Percentiles rank a stretch among this genome's conserved stretches.
phyloP scores from a whole-genome alignment of 2,888 invertebrate genomes.

The Cordilura impudica region DNA sequence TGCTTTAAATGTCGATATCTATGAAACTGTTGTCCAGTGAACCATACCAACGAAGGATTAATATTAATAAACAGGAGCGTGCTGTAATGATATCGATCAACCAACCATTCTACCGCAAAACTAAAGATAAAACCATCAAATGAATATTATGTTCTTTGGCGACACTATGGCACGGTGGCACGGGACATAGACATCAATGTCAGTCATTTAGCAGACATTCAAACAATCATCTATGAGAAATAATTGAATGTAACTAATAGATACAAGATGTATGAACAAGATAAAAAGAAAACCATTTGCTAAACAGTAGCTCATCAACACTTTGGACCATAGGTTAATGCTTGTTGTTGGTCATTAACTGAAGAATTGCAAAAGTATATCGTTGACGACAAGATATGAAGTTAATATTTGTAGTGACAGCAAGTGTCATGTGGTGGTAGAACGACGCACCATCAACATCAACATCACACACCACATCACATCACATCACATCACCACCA shows the following conservation, averaged over 20 bases:
- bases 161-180: neutral
- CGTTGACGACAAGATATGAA: neutral
- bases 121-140: slow-evolving; percentile 59
- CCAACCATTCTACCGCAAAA: slow-evolving; percentile 56
- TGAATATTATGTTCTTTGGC: slow-evolving; percentile 41
- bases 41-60: slow-evolving; percentile 64
- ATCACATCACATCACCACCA: neutral
- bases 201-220: slow-evolving; percentile 43
- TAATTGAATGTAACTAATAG: slow-evolving; percentile 58
- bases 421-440: slow-evolving; percentile 44
- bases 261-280: slow-evolving; percentile 57
- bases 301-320: slow-evolving; percentile 9
- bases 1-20: slow-evolving; percentile 7
- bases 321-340: slow-evolving; percentile 16
- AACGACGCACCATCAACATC: neutral
- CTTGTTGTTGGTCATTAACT: slow-evolving; percentile 36
- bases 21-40: slow-evolving; percentile 49
- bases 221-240: slow-evolving; percentile 22
- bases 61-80: slow-evolving; percentile 61
- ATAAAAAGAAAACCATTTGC: slow-evolving; percentile 29
- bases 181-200: slow-evolving; percentile 35
- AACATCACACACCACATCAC: too few relatives aligned
- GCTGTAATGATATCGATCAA: slow-evolving; percentile 39
- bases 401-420: slow-evolving; percentile 53
- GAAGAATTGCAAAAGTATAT: neutral